A percentile compares a stretch with the other conserved stretches of the same genome.
Conservation (phyloP, 2,797 vertebrate species). For the Sebastes oblongus region DNA sequence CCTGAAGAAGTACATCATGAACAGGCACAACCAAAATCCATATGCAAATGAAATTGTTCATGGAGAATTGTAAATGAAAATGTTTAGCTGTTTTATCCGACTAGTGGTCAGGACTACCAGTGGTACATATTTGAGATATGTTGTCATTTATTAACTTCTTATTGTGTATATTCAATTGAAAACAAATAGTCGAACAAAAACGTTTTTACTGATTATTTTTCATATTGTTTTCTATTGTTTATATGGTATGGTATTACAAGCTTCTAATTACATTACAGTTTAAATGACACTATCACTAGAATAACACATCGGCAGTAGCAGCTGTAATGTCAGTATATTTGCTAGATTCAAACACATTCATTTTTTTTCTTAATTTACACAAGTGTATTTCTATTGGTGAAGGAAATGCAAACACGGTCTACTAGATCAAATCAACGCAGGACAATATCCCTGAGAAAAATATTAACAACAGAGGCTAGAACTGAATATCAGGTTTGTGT, state of each 20-base stretch:
- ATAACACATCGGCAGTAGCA: background rate
- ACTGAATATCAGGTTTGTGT: slow-evolving; percentile 19
- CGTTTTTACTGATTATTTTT: background rate
- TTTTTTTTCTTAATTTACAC: background rate
- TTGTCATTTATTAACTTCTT: background rate
- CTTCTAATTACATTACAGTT: background rate
- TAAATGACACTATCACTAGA: background rate
- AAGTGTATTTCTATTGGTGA: background rate
- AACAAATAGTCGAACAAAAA: background rate
- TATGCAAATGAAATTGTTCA: slow-evolving; percentile 42
- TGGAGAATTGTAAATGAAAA: slow-evolving; percentile 41
- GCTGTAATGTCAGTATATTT: background rate
- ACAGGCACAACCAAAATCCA: slow-evolving; percentile 21
- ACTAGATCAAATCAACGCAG: slow-evolving; percentile 24
- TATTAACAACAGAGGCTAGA: background rate
- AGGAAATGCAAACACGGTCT: slow-evolving; percentile 5
- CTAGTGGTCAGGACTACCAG: background rate
- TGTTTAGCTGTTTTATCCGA: background rate
- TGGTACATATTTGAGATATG: background rate
- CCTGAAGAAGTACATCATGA: slow-evolving; percentile 5
- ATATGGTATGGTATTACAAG: background rate
- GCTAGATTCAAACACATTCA: background rate
- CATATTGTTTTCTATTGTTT: background rate
- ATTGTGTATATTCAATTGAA: background rate
- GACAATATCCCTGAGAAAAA: slow-evolving; percentile 22